Percentiles rank a stretch among this genome's conserved stretches.
Evolutionary conservation across 2,113 vertebrate species (phyloP).

Genomic region (Eidolon helvum): DNA sequence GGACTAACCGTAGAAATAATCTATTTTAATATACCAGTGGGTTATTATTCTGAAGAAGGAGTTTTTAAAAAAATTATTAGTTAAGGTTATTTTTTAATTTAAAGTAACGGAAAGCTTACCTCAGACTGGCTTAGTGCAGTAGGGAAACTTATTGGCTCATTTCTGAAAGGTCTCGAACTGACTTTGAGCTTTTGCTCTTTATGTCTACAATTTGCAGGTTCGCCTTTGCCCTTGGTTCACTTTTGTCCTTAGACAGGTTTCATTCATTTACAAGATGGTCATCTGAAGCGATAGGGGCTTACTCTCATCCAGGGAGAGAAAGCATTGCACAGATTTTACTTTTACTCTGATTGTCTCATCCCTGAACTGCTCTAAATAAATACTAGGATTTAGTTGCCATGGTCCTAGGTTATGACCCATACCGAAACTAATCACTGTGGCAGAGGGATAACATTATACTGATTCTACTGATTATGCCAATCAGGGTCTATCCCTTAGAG

Average conservation of each 20-base stretch:
- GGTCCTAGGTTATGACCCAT: neutral
- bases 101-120: neutral
- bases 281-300: accelerated
- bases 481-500: neutral
- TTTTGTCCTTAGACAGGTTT: neutral
- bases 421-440: neutral
- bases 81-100: neutral
- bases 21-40: neutral
- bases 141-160: neutral
- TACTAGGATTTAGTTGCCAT: neutral
- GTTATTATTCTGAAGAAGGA: neutral
- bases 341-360: neutral
- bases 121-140: neutral
- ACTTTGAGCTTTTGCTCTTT: neutral
- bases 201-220: neutral
- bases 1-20: neutral
- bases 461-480: neutral
- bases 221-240: neutral
- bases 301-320: accelerated
- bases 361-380: neutral
- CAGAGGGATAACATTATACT: neutral
- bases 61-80: slow-evolving; percentile 16
- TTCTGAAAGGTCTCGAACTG: neutral
- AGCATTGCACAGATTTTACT: neutral
- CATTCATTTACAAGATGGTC: neutral